Evolutionary conservation across 2,113 vertebrate genomes (phyloP).

Genomic region (Scomber japonicus): DNA sequence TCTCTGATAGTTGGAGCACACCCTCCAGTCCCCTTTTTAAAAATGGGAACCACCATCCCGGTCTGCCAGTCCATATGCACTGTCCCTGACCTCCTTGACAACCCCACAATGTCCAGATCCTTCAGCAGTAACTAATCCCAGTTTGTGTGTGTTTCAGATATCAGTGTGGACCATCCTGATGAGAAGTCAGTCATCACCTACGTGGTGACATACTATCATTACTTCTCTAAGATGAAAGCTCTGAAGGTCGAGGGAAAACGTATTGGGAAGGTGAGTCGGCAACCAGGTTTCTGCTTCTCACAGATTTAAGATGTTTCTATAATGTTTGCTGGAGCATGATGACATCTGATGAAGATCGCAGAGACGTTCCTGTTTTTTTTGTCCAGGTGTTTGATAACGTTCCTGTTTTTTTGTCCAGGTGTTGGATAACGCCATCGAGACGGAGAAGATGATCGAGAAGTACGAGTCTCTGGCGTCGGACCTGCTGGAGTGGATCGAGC

Average conservation of each 20-base stretch:
- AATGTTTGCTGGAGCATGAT: no score
- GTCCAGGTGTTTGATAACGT: slow-evolving; percentile 89
- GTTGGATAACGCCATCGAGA: slow-evolving; percentile 96
- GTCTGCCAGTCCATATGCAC: no score
- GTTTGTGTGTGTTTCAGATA: slow-evolving; percentile 85
- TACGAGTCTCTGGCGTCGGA: slow-evolving; percentile 96
- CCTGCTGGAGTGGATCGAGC: slow-evolving; percentile 98
- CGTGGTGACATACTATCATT: slow-evolving; percentile 98
- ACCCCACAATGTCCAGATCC: no score
- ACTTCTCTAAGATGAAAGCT: slow-evolving; percentile 99
- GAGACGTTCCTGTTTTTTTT: background rate
- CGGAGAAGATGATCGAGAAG: slow-evolving; percentile 97
- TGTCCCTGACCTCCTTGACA: no score
- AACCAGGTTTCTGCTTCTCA: no score
- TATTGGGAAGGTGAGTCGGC: slow-evolving; percentile 91
- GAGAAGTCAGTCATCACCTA: slow-evolving; percentile 99
- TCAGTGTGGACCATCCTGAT: slow-evolving; percentile 98
- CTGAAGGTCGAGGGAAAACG: slow-evolving; percentile 97
- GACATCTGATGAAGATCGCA: background rate
- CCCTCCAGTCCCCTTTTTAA: no score
- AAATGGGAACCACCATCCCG: no score
- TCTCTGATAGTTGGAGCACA: no score
- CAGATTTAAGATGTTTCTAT: no score
- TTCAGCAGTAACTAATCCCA: no score
- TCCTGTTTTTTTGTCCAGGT: slow-evolving; percentile 82